Conservation (phyloP, 2,797 vertebrate genomes). For the Peromyscus aztecus region DNA sequence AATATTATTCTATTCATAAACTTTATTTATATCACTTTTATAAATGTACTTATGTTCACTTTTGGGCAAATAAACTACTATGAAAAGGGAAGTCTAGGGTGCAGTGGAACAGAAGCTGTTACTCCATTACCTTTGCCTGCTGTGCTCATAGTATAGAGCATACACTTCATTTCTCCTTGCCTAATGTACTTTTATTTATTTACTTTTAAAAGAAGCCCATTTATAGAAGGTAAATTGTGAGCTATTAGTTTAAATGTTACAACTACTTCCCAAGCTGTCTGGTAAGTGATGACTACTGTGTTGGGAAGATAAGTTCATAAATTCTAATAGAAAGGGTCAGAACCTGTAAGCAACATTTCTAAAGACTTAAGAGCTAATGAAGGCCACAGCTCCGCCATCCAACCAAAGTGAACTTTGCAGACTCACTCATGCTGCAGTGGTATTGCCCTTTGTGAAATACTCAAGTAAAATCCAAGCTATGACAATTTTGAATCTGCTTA, state of each 20-base stretch:
- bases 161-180: background rate
- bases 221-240: background rate
- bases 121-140: background rate
- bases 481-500: background rate
- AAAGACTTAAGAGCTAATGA: constrained; percentile 6
- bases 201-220: constrained; percentile 10
- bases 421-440: background rate
- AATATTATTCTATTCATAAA: constrained; percentile 46
- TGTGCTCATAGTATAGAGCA: background rate
- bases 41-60: background rate
- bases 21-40: background rate
- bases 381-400: background rate
- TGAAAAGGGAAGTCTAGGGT: background rate
- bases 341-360: background rate
- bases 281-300: background rate
- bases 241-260: constrained; percentile 46
- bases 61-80: constrained; percentile 43
- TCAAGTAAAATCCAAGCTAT: background rate
- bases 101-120: background rate
- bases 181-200: background rate
- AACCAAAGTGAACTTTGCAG: constrained; percentile 11
- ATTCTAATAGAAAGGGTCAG: constrained; percentile 35
- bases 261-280: background rate
- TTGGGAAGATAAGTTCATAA: constrained; percentile 44
- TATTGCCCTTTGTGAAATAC: background rate